These are phyloP conservation scores for Hyles lineata DNA, from an alignment of 2,888 invertebrate genomes.

Conservation along the genomic window DNA sequence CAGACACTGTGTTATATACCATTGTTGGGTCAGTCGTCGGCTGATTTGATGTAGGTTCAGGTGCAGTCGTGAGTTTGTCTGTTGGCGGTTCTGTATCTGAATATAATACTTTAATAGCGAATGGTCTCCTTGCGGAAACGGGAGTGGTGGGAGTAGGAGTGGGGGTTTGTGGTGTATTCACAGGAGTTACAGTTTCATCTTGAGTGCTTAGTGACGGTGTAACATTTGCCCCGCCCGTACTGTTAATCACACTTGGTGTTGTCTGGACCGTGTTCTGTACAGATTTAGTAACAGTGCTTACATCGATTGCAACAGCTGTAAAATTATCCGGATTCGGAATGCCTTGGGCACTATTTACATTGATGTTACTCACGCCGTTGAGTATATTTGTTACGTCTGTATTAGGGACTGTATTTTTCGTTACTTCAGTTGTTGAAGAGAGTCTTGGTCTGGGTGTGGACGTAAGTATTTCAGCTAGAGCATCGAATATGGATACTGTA, in stretches of 20 bases:
- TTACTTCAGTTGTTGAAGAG: slow-evolving; percentile 75
- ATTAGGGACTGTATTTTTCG: slow-evolving; percentile 66
- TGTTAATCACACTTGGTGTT: slow-evolving; percentile 81
- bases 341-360: slow-evolving; percentile 78
- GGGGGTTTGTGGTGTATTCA: slow-evolving; percentile 62
- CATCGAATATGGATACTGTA: slow-evolving; percentile 85
- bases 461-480: slow-evolving; percentile 84
- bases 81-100: slow-evolving; percentile 74
- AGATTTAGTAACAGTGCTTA: slow-evolving; percentile 78
- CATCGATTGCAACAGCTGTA: slow-evolving; percentile 62
- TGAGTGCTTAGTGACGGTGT: slow-evolving; percentile 70
- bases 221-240: slow-evolving; percentile 72
- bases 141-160: slow-evolving; percentile 70
- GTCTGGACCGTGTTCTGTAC: slow-evolving; percentile 78
- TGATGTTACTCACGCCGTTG: slow-evolving; percentile 83
- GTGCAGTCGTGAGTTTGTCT: slow-evolving; percentile 73
- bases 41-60: slow-evolving; percentile 66
- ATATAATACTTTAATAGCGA: slow-evolving; percentile 80
- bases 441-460: slow-evolving; percentile 79
- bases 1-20: slow-evolving; percentile 82
- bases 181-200: slow-evolving; percentile 60
- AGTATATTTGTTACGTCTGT: slow-evolving; percentile 72
- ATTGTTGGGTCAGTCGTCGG: slow-evolving; percentile 76
- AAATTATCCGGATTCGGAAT: slow-evolving; percentile 65
- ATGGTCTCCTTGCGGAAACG: slow-evolving; percentile 77